Percentiles rank a stretch among this genome's conserved stretches.
Conservation (phyloP, 2,113 vertebrate genomes). For the Thamnaconus septentrionalis region DNA sequence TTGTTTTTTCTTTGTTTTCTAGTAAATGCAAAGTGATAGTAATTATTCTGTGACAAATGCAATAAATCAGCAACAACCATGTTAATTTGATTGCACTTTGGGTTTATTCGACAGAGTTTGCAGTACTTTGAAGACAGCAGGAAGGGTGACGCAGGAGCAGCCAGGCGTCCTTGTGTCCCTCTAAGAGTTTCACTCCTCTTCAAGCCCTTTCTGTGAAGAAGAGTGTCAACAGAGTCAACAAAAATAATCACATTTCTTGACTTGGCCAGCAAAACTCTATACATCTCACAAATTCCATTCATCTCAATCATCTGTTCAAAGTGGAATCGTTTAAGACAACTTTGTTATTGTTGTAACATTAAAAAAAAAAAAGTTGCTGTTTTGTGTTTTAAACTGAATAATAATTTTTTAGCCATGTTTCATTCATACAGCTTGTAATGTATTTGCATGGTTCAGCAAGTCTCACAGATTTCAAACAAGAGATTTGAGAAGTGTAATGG, state of each 20-base stretch:
- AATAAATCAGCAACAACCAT: constrained; percentile 21
- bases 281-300: no score
- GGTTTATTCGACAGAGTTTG: constrained; percentile 71
- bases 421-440: no score
- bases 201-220: constrained; percentile 75
- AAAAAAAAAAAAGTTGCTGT: not conserved
- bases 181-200: constrained; percentile 75
- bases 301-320: not conserved
- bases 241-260: not conserved
- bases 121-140: constrained; percentile 40
- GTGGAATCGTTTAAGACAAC: not conserved
- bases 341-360: not conserved
- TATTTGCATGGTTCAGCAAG: no score
- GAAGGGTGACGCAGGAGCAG: constrained; percentile 26
- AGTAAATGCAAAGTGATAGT: no score
- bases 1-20: no score
- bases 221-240: constrained; percentile 28
- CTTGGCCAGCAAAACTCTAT: no score
- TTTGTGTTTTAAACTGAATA: not conserved
- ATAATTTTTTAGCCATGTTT: not conserved
- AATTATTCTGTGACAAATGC: no score
- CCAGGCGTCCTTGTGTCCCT: constrained; percentile 29
- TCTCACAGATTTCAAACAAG: no score
- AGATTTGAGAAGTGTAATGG: not conserved
- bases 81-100: constrained; percentile 46